Conservation (phyloP, 2,797 vertebrate genomes). For the Myotis daubentonii region DNA sequence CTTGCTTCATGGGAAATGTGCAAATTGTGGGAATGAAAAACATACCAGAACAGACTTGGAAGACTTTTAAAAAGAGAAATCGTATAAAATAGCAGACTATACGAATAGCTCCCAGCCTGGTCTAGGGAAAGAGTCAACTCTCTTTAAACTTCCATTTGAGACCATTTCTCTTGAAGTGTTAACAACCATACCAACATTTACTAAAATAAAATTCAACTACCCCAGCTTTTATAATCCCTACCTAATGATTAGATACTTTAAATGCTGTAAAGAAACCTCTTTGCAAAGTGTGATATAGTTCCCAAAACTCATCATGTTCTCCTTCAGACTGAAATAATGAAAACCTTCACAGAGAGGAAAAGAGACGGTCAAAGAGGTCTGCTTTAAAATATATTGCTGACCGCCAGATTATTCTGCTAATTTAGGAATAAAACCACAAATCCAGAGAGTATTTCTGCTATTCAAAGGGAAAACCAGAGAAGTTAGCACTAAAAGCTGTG, state of each 20-base stretch:
- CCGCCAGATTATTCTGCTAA: background rate
- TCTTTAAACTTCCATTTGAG: constrained; percentile 8
- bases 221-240: background rate
- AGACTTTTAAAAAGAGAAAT: background rate
- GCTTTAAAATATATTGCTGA: background rate
- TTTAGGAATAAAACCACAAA: constrained; percentile 27
- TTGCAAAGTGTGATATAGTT: background rate
- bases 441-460: background rate
- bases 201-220: constrained; percentile 11
- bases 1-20: background rate
- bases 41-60: background rate
- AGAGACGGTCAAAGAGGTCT: background rate
- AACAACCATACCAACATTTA: background rate
- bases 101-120: background rate
- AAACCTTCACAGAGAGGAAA: constrained; percentile 13
- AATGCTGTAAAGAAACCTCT: background rate
- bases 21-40: background rate
- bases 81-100: background rate
- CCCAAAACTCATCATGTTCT: background rate
- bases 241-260: background rate
- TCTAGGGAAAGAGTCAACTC: background rate
- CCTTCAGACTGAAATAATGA: background rate
- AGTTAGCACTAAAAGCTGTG: background rate
- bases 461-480: background rate
- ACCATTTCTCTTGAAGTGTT: background rate